Evolutionary conservation across 2,888 invertebrate genomes (phyloP), one percentile per base, ranked within the genome.

Genomic region (Chrysolina americana): DNA sequence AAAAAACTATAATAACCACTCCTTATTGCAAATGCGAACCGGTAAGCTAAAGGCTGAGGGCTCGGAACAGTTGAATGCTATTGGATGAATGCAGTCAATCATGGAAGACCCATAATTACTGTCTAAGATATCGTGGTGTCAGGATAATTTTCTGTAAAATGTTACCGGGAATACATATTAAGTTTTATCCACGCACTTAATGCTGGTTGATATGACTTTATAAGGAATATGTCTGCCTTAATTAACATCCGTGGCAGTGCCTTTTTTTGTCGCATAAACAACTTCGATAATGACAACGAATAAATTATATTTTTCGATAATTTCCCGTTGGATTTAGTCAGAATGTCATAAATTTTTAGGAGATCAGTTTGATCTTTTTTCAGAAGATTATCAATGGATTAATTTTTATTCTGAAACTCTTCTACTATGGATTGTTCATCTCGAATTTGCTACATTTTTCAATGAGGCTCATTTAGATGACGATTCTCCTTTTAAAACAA

Each of bases 41-140:
- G 79, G 79, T 79, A 75, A 80, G 79, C 76, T 77, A 66, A 78
- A 77, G 79, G 76, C 72, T 70, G 68, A 71, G 68, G 71, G 77
- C 73, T 70, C 75, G 73, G 70, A 79, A 79, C 80, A 77, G 78
- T 73, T 75, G 76, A 76, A 63, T 76, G 69, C 76, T 50, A 81
- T 78, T 84, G 83, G 84, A 79, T 81, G 80, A 80, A 82, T 81
- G 81, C 84, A 83, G 84, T 85, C 85, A 83, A 84, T 85, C 84
- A 84, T 82, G 78, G 81, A 74, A 78, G 79, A 79, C 82, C 82
- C 79, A 78, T 80, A 82, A 83, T 83, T 83, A 82, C 78, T 79
- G 78, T 79, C 81, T 74, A 76, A 79, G 77, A 74, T 76, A 78
- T 76, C 78, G 77, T 77, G 76, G 71, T 74, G 76, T 72, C 66